Percentiles rank a stretch among this genome's conserved stretches.
Conservation (phyloP, 2,888 invertebrate genomes). For the Torymus auratus region DNA sequence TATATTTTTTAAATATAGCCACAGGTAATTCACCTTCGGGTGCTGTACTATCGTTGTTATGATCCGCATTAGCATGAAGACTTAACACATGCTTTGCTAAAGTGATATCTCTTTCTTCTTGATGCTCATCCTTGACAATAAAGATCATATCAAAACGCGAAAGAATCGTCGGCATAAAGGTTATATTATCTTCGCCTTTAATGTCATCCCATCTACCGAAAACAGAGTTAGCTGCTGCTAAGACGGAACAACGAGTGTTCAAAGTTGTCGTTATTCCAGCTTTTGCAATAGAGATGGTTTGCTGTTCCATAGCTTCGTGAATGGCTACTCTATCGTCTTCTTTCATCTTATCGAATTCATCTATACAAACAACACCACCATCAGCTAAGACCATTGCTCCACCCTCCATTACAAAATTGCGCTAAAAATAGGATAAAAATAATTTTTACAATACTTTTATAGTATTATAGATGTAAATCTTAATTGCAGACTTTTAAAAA, state of each 20-base stretch:
- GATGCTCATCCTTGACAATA: constrained; percentile 98
- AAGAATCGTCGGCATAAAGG: constrained; percentile 99
- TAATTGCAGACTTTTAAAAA: background rate
- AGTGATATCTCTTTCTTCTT: constrained; percentile 90
- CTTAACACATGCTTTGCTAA: constrained; percentile 98
- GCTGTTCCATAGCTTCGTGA: constrained; percentile 99
- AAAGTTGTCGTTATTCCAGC: constrained; percentile 99
- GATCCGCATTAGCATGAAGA: constrained; percentile 92
- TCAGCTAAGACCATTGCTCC: constrained; percentile 99
- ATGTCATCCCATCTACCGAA: constrained; percentile 99
- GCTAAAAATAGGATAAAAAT: constrained; percentile 77
- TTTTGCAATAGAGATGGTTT: constrained; percentile 99
- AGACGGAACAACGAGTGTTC: constrained; percentile 98
- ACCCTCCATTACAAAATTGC: constrained; percentile 98
- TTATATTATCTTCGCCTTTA: constrained; percentile 98
- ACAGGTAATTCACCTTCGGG: constrained; percentile 92
- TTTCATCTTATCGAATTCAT: constrained; percentile 99
- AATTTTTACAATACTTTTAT: constrained; percentile 7
- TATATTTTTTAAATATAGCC: constrained; percentile 91
- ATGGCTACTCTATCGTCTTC: constrained; percentile 99
- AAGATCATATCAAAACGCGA: constrained; percentile 99
- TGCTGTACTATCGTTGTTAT: constrained; percentile 77
- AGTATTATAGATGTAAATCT: too few relatives aligned
- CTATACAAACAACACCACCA: constrained; percentile 99
- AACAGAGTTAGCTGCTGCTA: constrained; percentile 99